phyloP scores from a whole-genome alignment of 1,140 invertebrate species.

The Lineus longissimus region DNA sequence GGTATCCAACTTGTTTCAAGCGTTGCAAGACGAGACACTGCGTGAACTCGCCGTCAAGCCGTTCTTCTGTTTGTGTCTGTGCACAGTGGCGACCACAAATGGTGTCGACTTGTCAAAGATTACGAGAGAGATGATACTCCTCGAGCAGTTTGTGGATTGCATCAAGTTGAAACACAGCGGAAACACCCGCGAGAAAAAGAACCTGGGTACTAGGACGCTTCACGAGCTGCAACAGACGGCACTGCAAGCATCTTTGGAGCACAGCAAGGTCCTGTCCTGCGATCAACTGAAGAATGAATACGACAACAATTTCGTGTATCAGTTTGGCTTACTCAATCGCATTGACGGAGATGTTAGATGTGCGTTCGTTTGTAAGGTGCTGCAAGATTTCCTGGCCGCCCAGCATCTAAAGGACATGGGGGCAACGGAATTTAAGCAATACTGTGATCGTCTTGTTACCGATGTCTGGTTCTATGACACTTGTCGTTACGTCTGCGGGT shows the following conservation, averaged over 20 bases:
- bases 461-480: neutral
- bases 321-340: conserved; percentile 27
- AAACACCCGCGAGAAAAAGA: neutral
- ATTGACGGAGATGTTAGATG: conserved; percentile 17
- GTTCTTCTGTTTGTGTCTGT: neutral
- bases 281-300: conserved; percentile 18
- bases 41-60: neutral
- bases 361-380: conserved; percentile 25
- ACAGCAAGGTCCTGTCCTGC: conserved; percentile 16
- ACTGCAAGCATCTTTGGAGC: conserved; percentile 14
- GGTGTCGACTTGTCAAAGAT: neutral
- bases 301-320: conserved; percentile 20
- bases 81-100: neutral
- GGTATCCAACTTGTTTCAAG: neutral
- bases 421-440: neutral
- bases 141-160: neutral
- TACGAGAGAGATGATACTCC: neutral
- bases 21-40: neutral
- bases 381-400: conserved; percentile 34
- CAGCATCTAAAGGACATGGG: conserved; percentile 32
- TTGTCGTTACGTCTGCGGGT: conserved; percentile 24
- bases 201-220: conserved; percentile 17
- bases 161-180: neutral
- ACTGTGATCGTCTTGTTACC: conserved; percentile 7
- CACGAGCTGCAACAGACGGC: conserved; percentile 23